A percentile compares a stretch with the other conserved stretches of the same genome.
Evolutionary conservation across 2,888 invertebrate species (phyloP).

Genomic region (Coleophora flavipennella): DNA sequence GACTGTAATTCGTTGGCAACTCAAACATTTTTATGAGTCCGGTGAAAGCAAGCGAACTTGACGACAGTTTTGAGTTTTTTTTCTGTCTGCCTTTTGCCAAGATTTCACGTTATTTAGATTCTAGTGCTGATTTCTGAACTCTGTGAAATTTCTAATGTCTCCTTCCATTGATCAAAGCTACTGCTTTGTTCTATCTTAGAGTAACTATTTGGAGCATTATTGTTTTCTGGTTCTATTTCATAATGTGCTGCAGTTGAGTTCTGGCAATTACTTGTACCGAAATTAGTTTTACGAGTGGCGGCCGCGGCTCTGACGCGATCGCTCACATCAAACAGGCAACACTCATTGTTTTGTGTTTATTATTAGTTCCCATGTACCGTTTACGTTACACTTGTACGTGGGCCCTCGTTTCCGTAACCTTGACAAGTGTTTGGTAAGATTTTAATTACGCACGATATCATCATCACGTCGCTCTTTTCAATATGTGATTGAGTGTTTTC

Average conservation of each 20-base stretch:
- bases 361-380: conserved; percentile 56
- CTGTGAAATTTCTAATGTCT: too few relatives aligned
- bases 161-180: too few relatives aligned
- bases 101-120: conserved; percentile 1
- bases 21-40: conserved; percentile 19
- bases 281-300: conserved; percentile 64
- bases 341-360: conserved; percentile 65
- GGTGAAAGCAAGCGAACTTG: conserved; percentile 22
- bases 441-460: conserved; percentile 25
- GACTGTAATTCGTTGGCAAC: conserved; percentile 7
- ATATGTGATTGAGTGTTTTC: not conserved
- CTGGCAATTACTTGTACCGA: conserved; percentile 42
- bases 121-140: not conserved
- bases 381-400: conserved; percentile 40
- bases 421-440: conserved; percentile 34
- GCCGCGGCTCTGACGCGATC: conserved; percentile 48
- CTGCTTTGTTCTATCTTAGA: too few relatives aligned
- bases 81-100: conserved; percentile 11
- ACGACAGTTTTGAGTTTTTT: conserved; percentile 24
- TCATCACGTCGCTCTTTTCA: too few relatives aligned
- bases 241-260: conserved; percentile 31
- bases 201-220: conserved; percentile 8
- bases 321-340: conserved; percentile 49
- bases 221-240: conserved; percentile 20
- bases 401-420: conserved; percentile 50